Percentiles rank a stretch among this genome's conserved stretches.
Evolutionary conservation across 2,888 invertebrate species (phyloP).

Genomic region (Tipula unca): DNA sequence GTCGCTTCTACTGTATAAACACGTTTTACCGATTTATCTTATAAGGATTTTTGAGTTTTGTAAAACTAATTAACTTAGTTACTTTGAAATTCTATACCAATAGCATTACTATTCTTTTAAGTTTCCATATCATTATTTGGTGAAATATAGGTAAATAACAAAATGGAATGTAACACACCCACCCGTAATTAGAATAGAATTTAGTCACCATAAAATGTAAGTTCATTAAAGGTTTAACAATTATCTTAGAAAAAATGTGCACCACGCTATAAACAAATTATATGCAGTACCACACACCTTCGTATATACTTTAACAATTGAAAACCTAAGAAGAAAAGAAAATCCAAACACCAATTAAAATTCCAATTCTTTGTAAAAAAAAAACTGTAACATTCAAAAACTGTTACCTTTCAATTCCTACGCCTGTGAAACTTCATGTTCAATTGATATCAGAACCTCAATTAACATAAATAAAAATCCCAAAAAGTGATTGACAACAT

Average conservation of each 20-base stretch:
- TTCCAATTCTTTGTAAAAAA: background rate
- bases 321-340: background rate
- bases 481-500: constrained; percentile 1
- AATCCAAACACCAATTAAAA: background rate
- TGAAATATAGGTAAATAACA: too few species aligned
- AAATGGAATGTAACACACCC: background rate
- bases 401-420: background rate
- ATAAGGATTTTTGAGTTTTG: too few species aligned
- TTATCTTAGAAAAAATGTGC: background rate
- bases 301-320: background rate
- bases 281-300: background rate
- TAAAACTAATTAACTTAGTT: too few species aligned
- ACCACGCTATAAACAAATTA: background rate
- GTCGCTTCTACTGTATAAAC: too few species aligned
- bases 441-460: background rate
- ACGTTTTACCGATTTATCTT: too few species aligned
- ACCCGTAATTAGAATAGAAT: background rate
- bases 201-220: background rate
- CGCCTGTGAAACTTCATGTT: constrained; percentile 8
- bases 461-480: constrained; percentile 1
- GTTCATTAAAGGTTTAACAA: background rate
- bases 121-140: too few species aligned
- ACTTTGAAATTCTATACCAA: too few species aligned
- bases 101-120: too few species aligned
- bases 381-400: constrained; percentile 3